Evolutionary conservation across 2,888 invertebrate species (phyloP).

Genomic region (Polydesmus complanatus): DNA sequence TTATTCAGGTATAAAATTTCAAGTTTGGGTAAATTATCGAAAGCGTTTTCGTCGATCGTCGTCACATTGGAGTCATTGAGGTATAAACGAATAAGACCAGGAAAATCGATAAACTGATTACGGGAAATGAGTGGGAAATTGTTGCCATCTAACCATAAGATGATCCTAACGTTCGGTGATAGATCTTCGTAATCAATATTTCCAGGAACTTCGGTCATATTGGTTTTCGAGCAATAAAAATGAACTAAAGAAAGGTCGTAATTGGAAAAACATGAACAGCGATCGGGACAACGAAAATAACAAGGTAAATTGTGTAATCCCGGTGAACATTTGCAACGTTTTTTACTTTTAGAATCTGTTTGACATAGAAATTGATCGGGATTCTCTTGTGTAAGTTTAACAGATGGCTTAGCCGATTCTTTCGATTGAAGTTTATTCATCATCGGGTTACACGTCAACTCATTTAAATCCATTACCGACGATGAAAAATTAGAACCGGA

Average conservation of each 20-base stretch:
- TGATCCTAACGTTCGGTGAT: too few species aligned
- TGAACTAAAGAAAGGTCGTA: neutral
- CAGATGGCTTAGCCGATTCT: neutral
- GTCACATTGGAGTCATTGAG: neutral
- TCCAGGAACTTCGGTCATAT: neutral
- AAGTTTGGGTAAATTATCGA: neutral
- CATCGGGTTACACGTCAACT: neutral
- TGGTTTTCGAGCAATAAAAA: neutral
- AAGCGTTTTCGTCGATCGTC: neutral
- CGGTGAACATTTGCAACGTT: neutral
- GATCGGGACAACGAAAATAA: neutral
- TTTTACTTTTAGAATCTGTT: neutral
- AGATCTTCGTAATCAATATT: neutral
- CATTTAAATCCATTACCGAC: neutral
- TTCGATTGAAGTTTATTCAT: neutral
- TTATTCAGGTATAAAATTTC: neutral
- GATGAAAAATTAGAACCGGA: neutral
- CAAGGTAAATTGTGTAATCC: neutral
- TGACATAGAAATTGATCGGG: neutral
- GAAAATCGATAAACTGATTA: neutral
- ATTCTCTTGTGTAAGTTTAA: neutral
- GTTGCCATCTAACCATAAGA: constrained; percentile 1
- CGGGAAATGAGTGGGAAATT: neutral
- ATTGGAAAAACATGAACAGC: constrained; percentile 1
- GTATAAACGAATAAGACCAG: neutral